These are phyloP conservation scores for Tetramorium bicarinatum DNA, from an alignment of 2,888 invertebrate species.

Conservation along the genomic window DNA sequence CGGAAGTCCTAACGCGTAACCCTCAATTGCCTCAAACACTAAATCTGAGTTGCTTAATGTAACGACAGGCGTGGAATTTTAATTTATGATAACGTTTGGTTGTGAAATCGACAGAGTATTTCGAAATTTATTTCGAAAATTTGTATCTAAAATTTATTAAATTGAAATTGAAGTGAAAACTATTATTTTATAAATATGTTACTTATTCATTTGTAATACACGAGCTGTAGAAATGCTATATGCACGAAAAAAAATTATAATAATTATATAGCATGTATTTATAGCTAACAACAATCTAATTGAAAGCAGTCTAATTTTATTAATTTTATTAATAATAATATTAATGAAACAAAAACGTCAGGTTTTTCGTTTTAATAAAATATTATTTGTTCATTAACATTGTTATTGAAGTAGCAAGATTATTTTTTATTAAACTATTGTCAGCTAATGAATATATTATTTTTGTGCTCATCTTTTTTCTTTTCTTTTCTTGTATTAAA, in stretches of 20 bases:
- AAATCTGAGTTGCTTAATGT: neutral
- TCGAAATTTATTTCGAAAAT: neutral
- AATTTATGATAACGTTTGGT: neutral
- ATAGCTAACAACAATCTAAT: neutral
- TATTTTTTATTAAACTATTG: neutral
- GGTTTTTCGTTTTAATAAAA: neutral
- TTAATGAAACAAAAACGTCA: neutral
- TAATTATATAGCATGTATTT: neutral
- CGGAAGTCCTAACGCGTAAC: constrained; percentile 63
- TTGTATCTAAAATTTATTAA: no score
- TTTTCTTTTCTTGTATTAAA: neutral
- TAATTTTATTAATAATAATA: neutral
- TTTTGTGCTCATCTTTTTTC: neutral
- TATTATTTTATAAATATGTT: neutral
- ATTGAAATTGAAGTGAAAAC: neutral
- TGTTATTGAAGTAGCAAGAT: neutral
- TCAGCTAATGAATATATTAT: neutral
- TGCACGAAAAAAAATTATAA: neutral
- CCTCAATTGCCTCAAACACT: neutral
- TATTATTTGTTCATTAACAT: neutral
- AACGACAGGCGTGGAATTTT: neutral
- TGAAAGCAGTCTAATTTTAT: neutral
- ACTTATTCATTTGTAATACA: neutral
- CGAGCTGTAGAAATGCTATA: neutral
- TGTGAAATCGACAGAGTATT: neutral